Evolutionary conservation across 2,888 invertebrate species (phyloP).

Genomic region (Tipula helvola): DNA sequence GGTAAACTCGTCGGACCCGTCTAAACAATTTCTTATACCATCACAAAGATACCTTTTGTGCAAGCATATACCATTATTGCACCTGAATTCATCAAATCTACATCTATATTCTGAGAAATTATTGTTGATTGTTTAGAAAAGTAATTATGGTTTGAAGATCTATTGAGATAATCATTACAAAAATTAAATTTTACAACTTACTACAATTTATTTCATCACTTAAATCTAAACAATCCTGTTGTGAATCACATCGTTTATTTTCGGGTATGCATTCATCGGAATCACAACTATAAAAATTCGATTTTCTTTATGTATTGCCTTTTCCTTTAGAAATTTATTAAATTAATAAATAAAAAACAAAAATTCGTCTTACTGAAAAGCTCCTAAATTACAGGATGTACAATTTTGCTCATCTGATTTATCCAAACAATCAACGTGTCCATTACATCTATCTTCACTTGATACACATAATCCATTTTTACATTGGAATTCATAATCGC

Average conservation of each 20-base stretch:
- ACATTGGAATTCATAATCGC: constrained; percentile 38
- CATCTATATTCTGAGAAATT: constrained; percentile 25
- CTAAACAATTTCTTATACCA: constrained; percentile 42
- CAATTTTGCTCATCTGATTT: constrained; percentile 49
- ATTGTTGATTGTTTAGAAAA: neutral
- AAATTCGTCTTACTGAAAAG: constrained; percentile 32
- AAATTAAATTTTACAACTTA: neutral
- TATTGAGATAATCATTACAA: neutral
- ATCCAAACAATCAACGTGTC: constrained; percentile 41
- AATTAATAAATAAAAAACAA: constrained; percentile 10
- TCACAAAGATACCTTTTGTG: constrained; percentile 44
- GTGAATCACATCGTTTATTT: constrained; percentile 44
- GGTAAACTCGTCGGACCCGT: constrained; percentile 44
- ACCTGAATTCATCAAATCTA: constrained; percentile 42
- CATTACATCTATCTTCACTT: constrained; percentile 25
- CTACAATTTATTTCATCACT: constrained; percentile 50
- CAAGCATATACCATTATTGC: constrained; percentile 51
- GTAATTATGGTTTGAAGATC: neutral
- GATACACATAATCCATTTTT: constrained; percentile 49
- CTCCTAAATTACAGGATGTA: constrained; percentile 28
- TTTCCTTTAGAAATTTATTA: constrained; percentile 10
- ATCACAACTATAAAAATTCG: constrained; percentile 34
- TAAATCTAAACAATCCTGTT: constrained; percentile 40
- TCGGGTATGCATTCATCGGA: constrained; percentile 49
- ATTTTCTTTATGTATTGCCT: neutral